Conservation (phyloP, 2,113 vertebrate genomes). For the Terrapene triunguis region DNA sequence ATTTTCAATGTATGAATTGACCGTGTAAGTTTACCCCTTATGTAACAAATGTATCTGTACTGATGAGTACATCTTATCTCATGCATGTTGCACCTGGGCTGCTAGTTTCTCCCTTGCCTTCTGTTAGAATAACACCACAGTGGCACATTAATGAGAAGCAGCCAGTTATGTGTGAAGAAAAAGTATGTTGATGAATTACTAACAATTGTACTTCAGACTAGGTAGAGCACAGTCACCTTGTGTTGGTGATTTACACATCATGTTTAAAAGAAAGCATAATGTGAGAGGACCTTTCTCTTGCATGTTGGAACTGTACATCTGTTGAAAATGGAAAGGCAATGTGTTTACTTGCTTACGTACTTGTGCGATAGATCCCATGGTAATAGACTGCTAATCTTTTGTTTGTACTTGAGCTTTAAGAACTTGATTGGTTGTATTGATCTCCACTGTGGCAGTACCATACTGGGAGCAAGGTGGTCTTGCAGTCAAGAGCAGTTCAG, state of each 20-base stretch:
- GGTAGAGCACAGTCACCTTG: background rate
- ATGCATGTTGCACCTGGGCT: background rate
- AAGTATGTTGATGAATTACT: background rate
- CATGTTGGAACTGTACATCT: background rate
- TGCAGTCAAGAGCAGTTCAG: background rate
- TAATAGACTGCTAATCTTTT: background rate
- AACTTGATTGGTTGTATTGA: background rate
- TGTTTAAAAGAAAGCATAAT: rapidly evolving
- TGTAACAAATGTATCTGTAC: background rate
- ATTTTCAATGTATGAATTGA: rapidly evolving
- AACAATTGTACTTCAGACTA: background rate
- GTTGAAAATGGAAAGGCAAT: background rate
- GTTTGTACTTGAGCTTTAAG: background rate
- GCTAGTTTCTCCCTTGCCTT: background rate
- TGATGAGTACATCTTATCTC: background rate
- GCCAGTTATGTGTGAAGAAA: background rate
- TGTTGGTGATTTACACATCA: rapidly evolving
- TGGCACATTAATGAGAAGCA: background rate
- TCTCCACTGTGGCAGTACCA: background rate
- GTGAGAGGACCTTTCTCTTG: background rate
- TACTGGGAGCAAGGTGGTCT: background rate
- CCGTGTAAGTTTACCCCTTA: background rate
- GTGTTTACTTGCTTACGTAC: background rate
- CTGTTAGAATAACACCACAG: background rate
- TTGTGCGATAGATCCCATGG: background rate